phyloP scores from a whole-genome alignment of 2,888 invertebrate species.

The Drosophila anomelani region DNA sequence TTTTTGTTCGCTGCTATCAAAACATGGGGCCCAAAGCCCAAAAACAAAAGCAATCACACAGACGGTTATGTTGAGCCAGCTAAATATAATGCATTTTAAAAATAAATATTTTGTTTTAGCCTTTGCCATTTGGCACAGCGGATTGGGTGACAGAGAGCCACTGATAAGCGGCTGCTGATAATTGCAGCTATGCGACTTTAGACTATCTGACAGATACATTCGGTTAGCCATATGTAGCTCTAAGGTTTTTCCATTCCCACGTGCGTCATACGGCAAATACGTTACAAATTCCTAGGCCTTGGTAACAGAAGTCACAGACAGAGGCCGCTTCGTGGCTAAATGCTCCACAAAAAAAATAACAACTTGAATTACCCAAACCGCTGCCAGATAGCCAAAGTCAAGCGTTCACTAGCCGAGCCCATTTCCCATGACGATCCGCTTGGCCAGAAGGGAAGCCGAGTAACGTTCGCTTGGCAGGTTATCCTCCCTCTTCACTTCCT shows the following conservation, averaged over 20 bases:
- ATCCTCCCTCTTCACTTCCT: slow-evolving; percentile 17
- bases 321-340: slow-evolving; percentile 64
- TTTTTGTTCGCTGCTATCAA: slow-evolving; percentile 20
- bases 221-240: neutral
- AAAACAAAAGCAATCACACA: slow-evolving; percentile 16
- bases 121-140: slow-evolving; percentile 28
- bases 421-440: slow-evolving; percentile 67
- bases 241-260: slow-evolving; percentile 55
- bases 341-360: slow-evolving; percentile 20
- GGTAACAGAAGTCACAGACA: slow-evolving; percentile 54
- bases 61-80: slow-evolving; percentile 35
- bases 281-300: slow-evolving; percentile 56
- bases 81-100: slow-evolving; percentile 56
- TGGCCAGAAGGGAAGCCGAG: slow-evolving; percentile 26
- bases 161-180: slow-evolving; percentile 22
- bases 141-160: slow-evolving; percentile 36
- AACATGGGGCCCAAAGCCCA: slow-evolving; percentile 17
- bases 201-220: slow-evolving; percentile 22
- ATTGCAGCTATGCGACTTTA: slow-evolving; percentile 11
- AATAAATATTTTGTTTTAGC: slow-evolving; percentile 33
- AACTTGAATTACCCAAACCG: slow-evolving; percentile 31
- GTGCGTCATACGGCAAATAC: slow-evolving; percentile 72
- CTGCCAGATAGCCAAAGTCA: slow-evolving; percentile 38
- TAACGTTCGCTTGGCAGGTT: slow-evolving; percentile 43
- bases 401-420: slow-evolving; percentile 44